Evolutionary conservation across 2,797 vertebrate genomes (phyloP).

Genomic region (Scolopax bukidnonensis): DNA sequence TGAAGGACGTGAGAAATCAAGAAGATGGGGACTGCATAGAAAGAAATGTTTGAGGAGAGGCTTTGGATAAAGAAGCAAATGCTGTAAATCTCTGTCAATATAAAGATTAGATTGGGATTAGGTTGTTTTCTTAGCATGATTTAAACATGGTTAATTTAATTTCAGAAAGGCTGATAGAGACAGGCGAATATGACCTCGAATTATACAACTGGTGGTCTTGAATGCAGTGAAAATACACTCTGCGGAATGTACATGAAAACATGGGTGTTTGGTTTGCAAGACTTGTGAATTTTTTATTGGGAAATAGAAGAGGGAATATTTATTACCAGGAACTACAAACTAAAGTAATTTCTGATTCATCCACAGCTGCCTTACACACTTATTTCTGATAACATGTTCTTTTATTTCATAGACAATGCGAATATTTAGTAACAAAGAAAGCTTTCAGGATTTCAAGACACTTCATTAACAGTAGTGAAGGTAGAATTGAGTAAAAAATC

Average conservation of each 20-base stretch:
- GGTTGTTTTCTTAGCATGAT: background rate
- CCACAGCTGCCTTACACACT: background rate
- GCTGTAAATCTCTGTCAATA: background rate
- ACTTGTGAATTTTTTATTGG: background rate
- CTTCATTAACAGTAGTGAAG: conserved; percentile 31
- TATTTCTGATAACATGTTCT: background rate
- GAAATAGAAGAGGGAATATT: background rate
- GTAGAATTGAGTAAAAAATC: conserved; percentile 3
- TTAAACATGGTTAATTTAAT: background rate
- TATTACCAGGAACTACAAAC: background rate
- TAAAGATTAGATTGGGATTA: background rate
- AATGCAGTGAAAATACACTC: background rate
- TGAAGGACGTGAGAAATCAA: background rate
- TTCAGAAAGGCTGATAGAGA: background rate
- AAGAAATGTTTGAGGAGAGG: background rate
- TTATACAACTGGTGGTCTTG: background rate
- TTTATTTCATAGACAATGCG: background rate
- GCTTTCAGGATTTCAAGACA: conserved; percentile 18
- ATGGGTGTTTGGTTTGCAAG: background rate
- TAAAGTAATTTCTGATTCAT: conserved; percentile 8
- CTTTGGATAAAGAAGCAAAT: background rate
- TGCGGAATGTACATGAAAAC: background rate
- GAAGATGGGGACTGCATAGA: background rate
- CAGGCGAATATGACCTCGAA: background rate
- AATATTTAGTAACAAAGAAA: conserved; percentile 7